Evolutionary conservation across 30 jellyfish, hydroid and myxozoan genomes (phyloP).

Genomic region (Hydractinia symbiolongicarpus): DNA sequence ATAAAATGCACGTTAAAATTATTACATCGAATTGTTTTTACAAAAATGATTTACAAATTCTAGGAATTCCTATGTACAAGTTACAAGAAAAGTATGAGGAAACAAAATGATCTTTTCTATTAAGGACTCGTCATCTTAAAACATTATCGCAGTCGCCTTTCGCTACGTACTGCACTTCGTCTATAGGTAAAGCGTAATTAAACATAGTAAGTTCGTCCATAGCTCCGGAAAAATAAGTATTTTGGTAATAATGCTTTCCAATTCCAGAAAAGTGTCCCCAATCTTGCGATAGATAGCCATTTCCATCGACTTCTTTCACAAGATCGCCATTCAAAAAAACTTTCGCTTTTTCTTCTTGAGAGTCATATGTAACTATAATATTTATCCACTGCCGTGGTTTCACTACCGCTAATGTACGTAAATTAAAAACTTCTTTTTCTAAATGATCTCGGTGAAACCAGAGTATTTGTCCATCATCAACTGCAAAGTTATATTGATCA

Average conservation of each 20-base stretch:
- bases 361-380: constrained; percentile 63
- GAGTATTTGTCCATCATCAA: constrained; percentile 51
- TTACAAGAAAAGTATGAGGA: no score
- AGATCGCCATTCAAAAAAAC: constrained; percentile 59
- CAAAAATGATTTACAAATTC: no score
- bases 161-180: constrained; percentile 56
- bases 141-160: constrained; percentile 52
- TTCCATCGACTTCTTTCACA: constrained; percentile 68
- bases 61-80: no score
- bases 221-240: constrained; percentile 53
- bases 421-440: constrained; percentile 55
- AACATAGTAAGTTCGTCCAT: constrained; percentile 64
- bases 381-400: constrained; percentile 84
- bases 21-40: no score
- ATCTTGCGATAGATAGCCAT: constrained; percentile 79
- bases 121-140: not conserved
- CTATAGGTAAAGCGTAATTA: constrained; percentile 73
- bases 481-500: constrained; percentile 63
- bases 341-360: constrained; percentile 77
- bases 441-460: constrained; percentile 71
- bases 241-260: constrained; percentile 67
- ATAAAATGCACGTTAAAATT: no score
- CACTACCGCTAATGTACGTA: constrained; percentile 53
- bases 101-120: no score
- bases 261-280: constrained; percentile 91